A percentile compares a stretch with the other conserved stretches of the same genome.
These are phyloP conservation scores for Scolopax mira DNA, from an alignment of 2,113 vertebrate species.

Conservation along the genomic window DNA sequence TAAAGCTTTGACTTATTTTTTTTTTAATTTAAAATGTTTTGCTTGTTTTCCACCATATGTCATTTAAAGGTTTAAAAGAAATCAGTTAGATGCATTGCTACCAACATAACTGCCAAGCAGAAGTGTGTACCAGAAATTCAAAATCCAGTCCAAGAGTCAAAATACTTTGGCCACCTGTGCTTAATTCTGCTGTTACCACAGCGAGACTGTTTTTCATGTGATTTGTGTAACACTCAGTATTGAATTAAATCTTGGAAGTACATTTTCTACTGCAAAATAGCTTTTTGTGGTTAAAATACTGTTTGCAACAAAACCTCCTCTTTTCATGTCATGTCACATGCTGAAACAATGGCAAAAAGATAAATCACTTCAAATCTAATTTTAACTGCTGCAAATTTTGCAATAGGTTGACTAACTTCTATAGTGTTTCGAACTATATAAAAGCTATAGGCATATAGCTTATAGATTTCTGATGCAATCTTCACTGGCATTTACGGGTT, in stretches of 20 bases:
- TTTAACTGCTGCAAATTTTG: neutral
- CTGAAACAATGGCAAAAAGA: conserved; percentile 29
- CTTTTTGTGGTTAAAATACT: conserved; percentile 14
- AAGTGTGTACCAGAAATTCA: neutral
- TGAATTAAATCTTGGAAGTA: conserved; percentile 47
- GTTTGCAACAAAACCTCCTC: conserved; percentile 9
- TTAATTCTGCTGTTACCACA: conserved; percentile 40
- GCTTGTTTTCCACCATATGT: neutral
- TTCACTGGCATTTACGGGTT: neutral
- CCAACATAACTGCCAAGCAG: neutral
- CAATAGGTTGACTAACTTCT: neutral
- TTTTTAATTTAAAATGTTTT: neutral
- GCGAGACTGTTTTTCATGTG: neutral
- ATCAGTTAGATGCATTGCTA: neutral
- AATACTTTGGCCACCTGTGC: conserved; percentile 22
- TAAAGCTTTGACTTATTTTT: neutral
- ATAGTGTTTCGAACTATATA: neutral
- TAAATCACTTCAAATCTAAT: neutral
- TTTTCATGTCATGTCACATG: conserved; percentile 1
- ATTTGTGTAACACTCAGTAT: neutral
- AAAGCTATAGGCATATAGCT: neutral
- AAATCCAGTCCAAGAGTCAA: neutral
- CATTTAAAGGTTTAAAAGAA: neutral
- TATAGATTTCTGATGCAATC: neutral
- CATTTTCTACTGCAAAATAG: conserved; percentile 31